Conservation (phyloP, 2,797 vertebrate genomes). For the Rallus crepitans region DNA sequence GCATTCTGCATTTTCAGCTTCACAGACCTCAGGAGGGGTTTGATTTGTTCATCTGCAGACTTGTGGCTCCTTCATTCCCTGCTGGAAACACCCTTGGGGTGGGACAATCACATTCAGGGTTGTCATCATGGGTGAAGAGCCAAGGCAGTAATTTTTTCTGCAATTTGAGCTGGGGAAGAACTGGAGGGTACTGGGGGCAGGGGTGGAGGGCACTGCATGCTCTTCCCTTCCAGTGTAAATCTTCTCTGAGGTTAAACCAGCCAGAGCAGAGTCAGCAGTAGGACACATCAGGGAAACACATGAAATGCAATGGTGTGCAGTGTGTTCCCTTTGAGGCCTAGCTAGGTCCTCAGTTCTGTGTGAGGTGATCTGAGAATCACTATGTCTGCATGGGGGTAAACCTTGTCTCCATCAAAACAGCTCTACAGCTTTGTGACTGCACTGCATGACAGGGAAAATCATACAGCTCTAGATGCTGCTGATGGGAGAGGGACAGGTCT, state of each 20-base stretch:
- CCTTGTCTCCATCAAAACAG: accelerated
- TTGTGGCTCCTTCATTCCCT: not conserved
- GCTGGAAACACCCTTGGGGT: not conserved
- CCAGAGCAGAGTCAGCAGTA: not conserved
- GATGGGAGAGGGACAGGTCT: not conserved
- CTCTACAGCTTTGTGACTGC: not conserved
- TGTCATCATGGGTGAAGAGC: not conserved
- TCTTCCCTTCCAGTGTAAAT: not conserved
- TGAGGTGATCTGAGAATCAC: not conserved
- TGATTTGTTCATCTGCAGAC: not conserved
- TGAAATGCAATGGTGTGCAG: not conserved
- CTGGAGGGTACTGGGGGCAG: accelerated
- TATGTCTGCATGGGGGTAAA: not conserved
- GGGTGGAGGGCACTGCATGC: not conserved
- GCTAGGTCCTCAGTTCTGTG: not conserved
- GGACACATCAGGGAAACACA: not conserved
- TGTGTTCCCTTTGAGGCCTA: not conserved
- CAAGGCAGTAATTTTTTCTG: not conserved
- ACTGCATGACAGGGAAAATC: accelerated
- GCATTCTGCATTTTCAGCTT: not conserved
- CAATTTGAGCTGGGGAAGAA: not conserved
- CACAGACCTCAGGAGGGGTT: not conserved
- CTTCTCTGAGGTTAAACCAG: not conserved
- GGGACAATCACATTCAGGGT: not conserved
- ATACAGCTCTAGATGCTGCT: not conserved